Evolutionary conservation across 2,113 vertebrate genomes (phyloP), one percentile per base, ranked within the genome.

Genomic region (Rattus rattus): DNA sequence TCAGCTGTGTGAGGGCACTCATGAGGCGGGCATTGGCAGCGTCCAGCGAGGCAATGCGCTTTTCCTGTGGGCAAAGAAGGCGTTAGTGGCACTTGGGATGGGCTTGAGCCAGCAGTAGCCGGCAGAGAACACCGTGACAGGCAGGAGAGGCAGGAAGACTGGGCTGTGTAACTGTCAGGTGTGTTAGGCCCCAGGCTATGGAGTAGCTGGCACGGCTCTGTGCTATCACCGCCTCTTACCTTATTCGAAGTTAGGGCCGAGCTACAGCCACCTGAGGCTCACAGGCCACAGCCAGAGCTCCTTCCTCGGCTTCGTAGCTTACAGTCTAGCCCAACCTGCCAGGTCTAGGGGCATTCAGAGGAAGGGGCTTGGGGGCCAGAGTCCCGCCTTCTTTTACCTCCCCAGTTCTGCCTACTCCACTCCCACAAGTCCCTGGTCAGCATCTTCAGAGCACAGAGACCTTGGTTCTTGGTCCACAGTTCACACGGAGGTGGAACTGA

Each of bases 1-100:
- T 99, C 97, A 99, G 99, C 99, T 99, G 99, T 2, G 99, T 99
- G 90, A 99, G 99, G 76, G 99, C 99, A 65, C 99, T 99, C 99
- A 99, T 99, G 96, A 99, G 98, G 93, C 99, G 99, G 91, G 99
- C 99, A 75, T 99, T 99, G 98, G 99, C 99, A 0, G 99, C 99
- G 0, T 99, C 99, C 99, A 99, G 90, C 0, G 99, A 99, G 43
- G 99, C 99, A 19, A 99, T 99, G 96, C 99, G 99, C 98, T 99
- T 99, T 98, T 99, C 99, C 99, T 99, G 98, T 72, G 96, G 36
- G 52, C 91, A 91, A 36, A 54, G 33, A 33, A 47, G 91, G 36
- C 0, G 0, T 92, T 2, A 86, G 77, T 0, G 9, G 69, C 54
- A 22, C 11, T 9, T 0, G 22, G 54, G 49, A 14, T 3, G 52